A percentile compares a stretch with the other conserved stretches of the same genome.
phyloP scores from a whole-genome alignment of 2,113 vertebrate genomes.

The Tichodroma muraria region DNA sequence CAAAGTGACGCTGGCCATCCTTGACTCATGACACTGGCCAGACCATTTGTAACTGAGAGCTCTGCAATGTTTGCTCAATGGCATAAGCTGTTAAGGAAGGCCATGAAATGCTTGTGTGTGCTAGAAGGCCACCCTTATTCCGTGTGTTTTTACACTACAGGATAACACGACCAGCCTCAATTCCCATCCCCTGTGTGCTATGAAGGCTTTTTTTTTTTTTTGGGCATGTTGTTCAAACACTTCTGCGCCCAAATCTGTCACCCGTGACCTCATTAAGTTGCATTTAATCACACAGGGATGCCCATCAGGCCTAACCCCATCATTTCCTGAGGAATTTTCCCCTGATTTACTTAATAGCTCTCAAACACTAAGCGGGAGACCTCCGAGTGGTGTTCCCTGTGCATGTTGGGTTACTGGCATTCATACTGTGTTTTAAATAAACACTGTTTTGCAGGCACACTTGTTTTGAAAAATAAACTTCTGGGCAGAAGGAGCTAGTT shows the following conservation, averaged over 20 bases:
- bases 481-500: background rate
- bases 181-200: background rate
- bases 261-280: conserved; percentile 44
- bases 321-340: conserved; percentile 48
- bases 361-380: background rate
- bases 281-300: conserved; percentile 23
- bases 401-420: background rate
- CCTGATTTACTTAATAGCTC: conserved; percentile 44
- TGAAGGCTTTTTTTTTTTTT: background rate
- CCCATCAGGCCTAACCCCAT: conserved; percentile 39
- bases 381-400: background rate
- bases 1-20: background rate
- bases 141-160: background rate
- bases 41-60: background rate
- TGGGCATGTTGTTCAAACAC: background rate
- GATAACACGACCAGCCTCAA: background rate
- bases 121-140: background rate
- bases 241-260: background rate
- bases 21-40: background rate
- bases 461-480: conserved; percentile 56
- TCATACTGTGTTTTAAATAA: conserved; percentile 38
- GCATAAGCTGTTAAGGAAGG: background rate
- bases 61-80: background rate
- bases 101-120: background rate
- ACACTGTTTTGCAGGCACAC: background rate